Evolutionary conservation across 2,113 vertebrate genomes (phyloP).

Genomic region (Steatornis caripensis): DNA sequence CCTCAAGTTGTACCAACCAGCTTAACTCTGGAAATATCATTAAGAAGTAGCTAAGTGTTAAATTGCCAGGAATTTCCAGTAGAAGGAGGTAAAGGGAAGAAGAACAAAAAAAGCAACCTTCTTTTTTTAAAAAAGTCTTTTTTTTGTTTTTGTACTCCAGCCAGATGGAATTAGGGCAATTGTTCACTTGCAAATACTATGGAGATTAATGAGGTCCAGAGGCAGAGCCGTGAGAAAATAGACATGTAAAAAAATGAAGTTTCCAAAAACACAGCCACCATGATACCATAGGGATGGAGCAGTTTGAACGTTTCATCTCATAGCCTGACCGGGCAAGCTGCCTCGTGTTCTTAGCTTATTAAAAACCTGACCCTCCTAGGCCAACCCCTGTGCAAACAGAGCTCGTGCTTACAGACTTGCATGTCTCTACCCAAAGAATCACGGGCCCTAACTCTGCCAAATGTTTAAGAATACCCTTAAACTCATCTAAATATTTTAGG

Average conservation of each 20-base stretch:
- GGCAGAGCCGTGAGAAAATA: constrained; percentile 72
- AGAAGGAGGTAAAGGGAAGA: constrained; percentile 59
- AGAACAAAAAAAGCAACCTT: constrained; percentile 34
- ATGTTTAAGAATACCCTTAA: not conserved
- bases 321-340: constrained; percentile 58
- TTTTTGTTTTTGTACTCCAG: constrained; percentile 53
- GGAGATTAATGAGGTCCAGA: constrained; percentile 77
- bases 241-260: constrained; percentile 57
- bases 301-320: constrained; percentile 65
- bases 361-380: constrained; percentile 14
- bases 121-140: not conserved
- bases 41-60: constrained; percentile 73
- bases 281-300: constrained; percentile 64
- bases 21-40: constrained; percentile 72
- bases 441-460: not conserved
- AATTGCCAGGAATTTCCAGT: constrained; percentile 72
- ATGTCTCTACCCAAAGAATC: not conserved
- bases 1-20: constrained; percentile 69
- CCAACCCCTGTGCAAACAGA: not conserved
- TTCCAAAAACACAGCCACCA: constrained; percentile 76
- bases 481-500: not conserved
- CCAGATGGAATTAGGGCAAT: constrained; percentile 75
- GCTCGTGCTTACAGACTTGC: not conserved
- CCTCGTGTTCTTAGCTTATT: constrained; percentile 46
- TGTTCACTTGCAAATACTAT: constrained; percentile 74